Base-by-base conservation (phyloP, 2,797 vertebrate species). In the Spondyliosoma cantharus region DNA sequence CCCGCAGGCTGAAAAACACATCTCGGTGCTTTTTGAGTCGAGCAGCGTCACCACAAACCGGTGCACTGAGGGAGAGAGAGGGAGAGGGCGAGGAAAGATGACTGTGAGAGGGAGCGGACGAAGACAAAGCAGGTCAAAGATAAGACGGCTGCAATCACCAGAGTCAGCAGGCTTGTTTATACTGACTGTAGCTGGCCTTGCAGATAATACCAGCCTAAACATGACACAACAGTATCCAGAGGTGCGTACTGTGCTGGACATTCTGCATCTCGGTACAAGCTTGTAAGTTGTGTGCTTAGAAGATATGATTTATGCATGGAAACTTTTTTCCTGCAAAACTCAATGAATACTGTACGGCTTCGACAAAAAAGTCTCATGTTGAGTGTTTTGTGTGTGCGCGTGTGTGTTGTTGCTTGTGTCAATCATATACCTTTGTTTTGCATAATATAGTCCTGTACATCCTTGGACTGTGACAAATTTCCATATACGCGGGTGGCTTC, bases 1-100 rank as follows among this genome's bases (percentile, higher is more conserved):
- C 46, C 98, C 98, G 65, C 97, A 98, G 83, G 97, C 96, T 42
- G 96, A 96, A 86, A 97, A 97, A 88, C 98, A 99, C 86, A 98
- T 87, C 25, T 98, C 97, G 13, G 94, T 90, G 79, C 95, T 96
- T 92, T 96, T 96, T 20, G 96, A 96, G 91, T 97, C 97, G 42
- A 99, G 94, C 80, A 99, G 93, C 3, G 95, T 91, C 57, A 98
- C 94, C 79, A 96, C 57, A 78, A 98, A 97, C 92, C 92, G 96
- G 94, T 98, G 90, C n/a, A 97, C 98, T 99, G 90, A 63, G n/a
- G 20, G 54, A 59, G 60, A 68, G 74, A 52, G 61, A 25, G 69
- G 49, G 71, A 50, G 48, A 52, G 52, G 1, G 27, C 2, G 9
- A 25, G 56, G 69, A 22, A 43, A 54, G 60, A 70, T 24, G 76